Evolutionary conservation across 2,888 invertebrate genomes (phyloP).

Genomic region (Trichogramma dendrolimi): DNA sequence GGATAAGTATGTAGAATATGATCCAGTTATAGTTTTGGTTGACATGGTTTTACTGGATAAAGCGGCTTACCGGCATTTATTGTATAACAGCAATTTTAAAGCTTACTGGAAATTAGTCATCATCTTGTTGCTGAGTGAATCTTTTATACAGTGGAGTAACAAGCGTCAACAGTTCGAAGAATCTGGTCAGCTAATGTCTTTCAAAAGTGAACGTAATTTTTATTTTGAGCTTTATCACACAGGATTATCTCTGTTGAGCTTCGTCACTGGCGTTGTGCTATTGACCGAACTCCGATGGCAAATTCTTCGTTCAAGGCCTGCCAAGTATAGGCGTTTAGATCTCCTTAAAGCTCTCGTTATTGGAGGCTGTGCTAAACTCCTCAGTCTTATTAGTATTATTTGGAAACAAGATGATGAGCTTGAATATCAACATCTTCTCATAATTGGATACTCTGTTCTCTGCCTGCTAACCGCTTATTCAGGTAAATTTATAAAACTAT

Average conservation of each 20-base stretch:
- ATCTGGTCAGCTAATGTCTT: constrained; percentile 14
- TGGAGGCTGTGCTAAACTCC: constrained; percentile 46
- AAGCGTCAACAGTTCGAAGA: background rate
- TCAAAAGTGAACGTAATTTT: constrained; percentile 43
- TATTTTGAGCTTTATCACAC: constrained; percentile 44
- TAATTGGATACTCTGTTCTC: constrained; percentile 62
- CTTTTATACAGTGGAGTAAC: constrained; percentile 66
- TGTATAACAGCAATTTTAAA: constrained; percentile 76
- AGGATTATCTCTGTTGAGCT: constrained; percentile 39
- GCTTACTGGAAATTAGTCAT: constrained; percentile 76
- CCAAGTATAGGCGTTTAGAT: constrained; percentile 38
- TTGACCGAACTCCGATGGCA: constrained; percentile 44
- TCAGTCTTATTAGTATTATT: constrained; percentile 45
- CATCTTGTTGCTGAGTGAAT: constrained; percentile 74
- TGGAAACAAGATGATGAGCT: constrained; percentile 43
- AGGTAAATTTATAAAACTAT: constrained; percentile 50
- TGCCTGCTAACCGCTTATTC: constrained; percentile 64
- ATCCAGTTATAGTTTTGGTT: constrained; percentile 80
- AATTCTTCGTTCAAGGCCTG: constrained; percentile 31
- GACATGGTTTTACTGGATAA: constrained; percentile 78
- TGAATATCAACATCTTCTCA: constrained; percentile 52
- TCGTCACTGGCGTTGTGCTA: constrained; percentile 36
- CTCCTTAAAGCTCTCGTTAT: constrained; percentile 43
- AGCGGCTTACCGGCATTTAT: constrained; percentile 78
- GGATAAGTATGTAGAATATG: constrained; percentile 90